Evolutionary conservation across 2,113 vertebrate genomes (phyloP).

Genomic region (Sprattus sprattus): DNA sequence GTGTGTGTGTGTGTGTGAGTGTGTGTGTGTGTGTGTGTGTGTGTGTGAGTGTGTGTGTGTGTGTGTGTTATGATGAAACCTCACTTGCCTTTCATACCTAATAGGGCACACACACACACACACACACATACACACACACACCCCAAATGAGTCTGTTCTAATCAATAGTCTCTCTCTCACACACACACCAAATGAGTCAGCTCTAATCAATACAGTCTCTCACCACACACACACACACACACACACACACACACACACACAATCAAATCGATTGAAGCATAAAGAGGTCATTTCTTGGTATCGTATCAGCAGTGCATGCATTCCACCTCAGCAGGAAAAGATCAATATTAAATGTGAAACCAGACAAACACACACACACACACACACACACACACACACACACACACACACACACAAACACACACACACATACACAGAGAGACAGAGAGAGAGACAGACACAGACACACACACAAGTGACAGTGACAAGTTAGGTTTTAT

Average conservation of each 20-base stretch:
- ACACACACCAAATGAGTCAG: background rate
- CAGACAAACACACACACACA: background rate
- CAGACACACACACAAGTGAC: too few relatives aligned
- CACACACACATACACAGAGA: too few relatives aligned
- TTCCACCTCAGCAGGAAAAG: background rate
- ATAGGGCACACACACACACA: background rate
- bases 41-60: too few relatives aligned
- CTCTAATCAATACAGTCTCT: background rate
- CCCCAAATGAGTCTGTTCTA: background rate
- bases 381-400: background rate
- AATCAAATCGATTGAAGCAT: background rate
- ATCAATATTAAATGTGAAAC: background rate
- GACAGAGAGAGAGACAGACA: too few relatives aligned
- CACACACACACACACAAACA: too few relatives aligned
- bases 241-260: slow-evolving; percentile 17
- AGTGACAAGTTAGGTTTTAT: too few relatives aligned
- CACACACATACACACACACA: background rate
- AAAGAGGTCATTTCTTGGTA: background rate
- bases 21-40: too few relatives aligned
- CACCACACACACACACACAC: slow-evolving; percentile 10
- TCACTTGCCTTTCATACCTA: background rate
- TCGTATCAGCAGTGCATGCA: background rate
- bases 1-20: too few relatives aligned
- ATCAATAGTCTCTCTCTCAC: background rate
- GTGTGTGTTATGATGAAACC: too few relatives aligned